phyloP scores from a whole-genome alignment of 2,113 vertebrate species.

The Mystacornis crossleyi region DNA sequence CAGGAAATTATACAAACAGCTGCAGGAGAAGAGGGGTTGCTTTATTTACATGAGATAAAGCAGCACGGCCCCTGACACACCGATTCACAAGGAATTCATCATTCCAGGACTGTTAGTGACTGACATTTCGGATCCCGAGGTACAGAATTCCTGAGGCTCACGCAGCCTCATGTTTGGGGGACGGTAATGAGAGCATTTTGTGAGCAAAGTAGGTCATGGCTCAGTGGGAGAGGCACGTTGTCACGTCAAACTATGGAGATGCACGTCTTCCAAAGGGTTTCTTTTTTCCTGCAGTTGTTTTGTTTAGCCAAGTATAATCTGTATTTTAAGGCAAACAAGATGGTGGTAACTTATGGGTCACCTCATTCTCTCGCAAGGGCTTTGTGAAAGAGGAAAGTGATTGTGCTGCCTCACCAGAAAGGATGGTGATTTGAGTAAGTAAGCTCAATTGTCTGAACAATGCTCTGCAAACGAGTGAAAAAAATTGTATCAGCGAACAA shows the following conservation, averaged over 20 bases:
- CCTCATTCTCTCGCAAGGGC: background rate
- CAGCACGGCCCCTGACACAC: background rate
- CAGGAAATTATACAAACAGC: background rate
- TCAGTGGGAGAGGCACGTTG: background rate
- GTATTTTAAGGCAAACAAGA: background rate
- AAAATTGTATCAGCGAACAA: background rate
- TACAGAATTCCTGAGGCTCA: background rate
- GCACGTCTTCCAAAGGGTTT: background rate
- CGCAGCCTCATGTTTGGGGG: background rate
- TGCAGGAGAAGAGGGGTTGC: background rate
- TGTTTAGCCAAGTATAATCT: background rate
- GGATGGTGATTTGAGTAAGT: background rate
- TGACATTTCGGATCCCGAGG: background rate
- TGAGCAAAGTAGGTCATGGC: slow-evolving; percentile 7
- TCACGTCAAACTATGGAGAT: background rate
- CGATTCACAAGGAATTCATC: background rate
- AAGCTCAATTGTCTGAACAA: slow-evolving; percentile 18
- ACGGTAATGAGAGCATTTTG: background rate
- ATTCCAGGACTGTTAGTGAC: background rate
- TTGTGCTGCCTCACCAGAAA: background rate
- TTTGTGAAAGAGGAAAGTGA: background rate
- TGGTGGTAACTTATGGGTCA: background rate
- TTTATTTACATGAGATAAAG: background rate
- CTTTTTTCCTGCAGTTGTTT: background rate
- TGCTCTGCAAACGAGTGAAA: background rate